A percentile compares a stretch with the other conserved stretches of the same genome.
Evolutionary conservation across 2,888 invertebrate species (phyloP).

Genomic region (Anthoptus insignis): DNA sequence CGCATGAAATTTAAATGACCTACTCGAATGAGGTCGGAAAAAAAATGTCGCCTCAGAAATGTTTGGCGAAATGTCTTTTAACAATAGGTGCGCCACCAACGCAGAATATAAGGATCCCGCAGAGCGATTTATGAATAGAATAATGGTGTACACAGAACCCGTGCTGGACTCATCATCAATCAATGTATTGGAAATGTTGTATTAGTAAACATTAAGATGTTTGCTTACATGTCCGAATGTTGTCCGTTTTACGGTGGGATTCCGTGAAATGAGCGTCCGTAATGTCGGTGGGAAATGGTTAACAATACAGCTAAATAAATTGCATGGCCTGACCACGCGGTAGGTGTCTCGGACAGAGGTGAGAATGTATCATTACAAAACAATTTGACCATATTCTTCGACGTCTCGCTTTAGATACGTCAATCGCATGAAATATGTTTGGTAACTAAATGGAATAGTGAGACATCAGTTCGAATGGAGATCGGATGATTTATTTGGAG

Average conservation of each 20-base stretch:
- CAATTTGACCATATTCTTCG: constrained; percentile 55
- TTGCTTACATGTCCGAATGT: constrained; percentile 84
- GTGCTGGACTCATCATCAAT: constrained; percentile 79
- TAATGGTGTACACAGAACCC: constrained; percentile 80
- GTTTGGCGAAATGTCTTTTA: constrained; percentile 75
- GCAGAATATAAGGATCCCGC: constrained; percentile 75
- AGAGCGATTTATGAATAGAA: constrained; percentile 81
- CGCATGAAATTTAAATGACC: constrained; percentile 83
- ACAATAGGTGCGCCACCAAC: constrained; percentile 83
- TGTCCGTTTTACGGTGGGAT: constrained; percentile 73
- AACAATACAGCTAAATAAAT: constrained; percentile 66
- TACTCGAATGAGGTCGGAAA: constrained; percentile 63
- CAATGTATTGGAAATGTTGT: constrained; percentile 85
- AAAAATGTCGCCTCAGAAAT: constrained; percentile 67
- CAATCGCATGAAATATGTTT: constrained; percentile 53
- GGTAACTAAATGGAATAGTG: constrained; percentile 53
- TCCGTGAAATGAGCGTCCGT: constrained; percentile 78
- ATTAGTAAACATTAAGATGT: constrained; percentile 87
- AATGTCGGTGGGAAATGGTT: constrained; percentile 66
- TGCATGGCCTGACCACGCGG: constrained; percentile 61
- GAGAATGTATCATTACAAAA: constrained; percentile 62
- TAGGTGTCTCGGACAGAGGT: constrained; percentile 70
- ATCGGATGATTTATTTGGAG: constrained; percentile 23
- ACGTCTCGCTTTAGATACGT: constrained; percentile 53
- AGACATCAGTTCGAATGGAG: constrained; percentile 58